phyloP scores from a whole-genome alignment of 1,140 invertebrate genomes.

The Brachionus sp. region DNA sequence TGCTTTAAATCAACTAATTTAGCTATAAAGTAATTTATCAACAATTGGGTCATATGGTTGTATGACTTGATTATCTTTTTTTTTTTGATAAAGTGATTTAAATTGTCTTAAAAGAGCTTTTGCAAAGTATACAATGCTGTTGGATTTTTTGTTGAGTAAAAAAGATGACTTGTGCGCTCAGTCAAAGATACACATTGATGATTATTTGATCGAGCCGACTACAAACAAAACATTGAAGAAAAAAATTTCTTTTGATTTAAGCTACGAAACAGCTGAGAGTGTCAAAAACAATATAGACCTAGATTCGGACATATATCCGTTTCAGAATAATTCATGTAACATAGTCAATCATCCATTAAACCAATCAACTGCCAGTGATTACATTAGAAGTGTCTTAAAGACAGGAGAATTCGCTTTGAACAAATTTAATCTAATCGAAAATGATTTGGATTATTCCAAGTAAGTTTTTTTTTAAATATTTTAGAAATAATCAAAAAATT shows the following conservation, averaged over 20 bases:
- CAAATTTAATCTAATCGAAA: constrained; percentile 12
- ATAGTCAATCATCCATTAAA: background rate
- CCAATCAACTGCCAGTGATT: constrained; percentile 8
- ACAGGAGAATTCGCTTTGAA: constrained; percentile 12
- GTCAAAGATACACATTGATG: constrained; percentile 25
- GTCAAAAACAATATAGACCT: background rate
- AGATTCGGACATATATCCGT: constrained; percentile 4
- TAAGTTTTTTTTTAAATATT: background rate
- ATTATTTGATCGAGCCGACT: constrained; percentile 3
- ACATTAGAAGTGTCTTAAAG: background rate
- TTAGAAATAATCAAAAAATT: too few relatives aligned
- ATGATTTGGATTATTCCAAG: background rate
- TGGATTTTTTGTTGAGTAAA: constrained; percentile 13
- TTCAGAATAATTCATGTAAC: background rate
- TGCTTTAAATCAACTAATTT: constrained; percentile 21
- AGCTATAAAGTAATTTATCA: background rate
- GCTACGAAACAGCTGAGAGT: background rate
- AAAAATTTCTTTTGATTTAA: constrained; percentile 26
- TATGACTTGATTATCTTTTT: background rate
- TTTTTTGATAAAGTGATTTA: background rate
- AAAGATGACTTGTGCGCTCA: background rate
- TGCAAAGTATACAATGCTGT: constrained; percentile 24
- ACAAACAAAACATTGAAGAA: background rate
- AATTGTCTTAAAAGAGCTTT: background rate
- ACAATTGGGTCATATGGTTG: background rate